phyloP scores from a whole-genome alignment of 2,113 vertebrate species.

The Chloebia gouldiae region DNA sequence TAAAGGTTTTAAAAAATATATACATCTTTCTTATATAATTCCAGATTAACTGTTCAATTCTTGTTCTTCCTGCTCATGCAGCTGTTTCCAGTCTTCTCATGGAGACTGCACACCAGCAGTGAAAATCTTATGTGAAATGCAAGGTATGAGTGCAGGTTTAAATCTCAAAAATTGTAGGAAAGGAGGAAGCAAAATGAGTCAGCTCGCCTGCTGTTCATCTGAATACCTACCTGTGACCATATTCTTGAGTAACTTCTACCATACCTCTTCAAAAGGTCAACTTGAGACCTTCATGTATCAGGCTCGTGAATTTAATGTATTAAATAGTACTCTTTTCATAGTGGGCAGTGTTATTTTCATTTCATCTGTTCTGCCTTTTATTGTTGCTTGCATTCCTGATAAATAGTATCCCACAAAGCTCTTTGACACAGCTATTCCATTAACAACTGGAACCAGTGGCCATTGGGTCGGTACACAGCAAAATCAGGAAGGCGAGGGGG shows the following conservation, averaged over 20 bases:
- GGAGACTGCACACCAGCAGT: accelerated
- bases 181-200: accelerated
- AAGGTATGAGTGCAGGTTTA: not conserved
- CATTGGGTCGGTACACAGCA: not conserved
- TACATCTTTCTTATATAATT: not conserved
- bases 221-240: not conserved
- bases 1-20: not conserved
- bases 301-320: not conserved
- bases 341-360: constrained; percentile 38
- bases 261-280: not conserved
- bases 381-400: constrained; percentile 55
- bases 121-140: not conserved
- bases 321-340: constrained; percentile 26
- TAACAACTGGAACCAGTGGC: constrained; percentile 53
- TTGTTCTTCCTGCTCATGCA: not conserved
- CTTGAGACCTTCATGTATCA: not conserved
- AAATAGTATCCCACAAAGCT: constrained; percentile 68
- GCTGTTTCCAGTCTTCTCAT: not conserved
- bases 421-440: constrained; percentile 62
- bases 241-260: not conserved
- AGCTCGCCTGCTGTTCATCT: not conserved
- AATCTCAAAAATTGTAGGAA: not conserved
- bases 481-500: not conserved
- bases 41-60: not conserved
- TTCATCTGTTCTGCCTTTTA: constrained; percentile 36